A percentile compares a stretch with the other conserved stretches of the same genome.
Conservation (phyloP, 2,888 invertebrate genomes). For the Crocallis elinguaria region DNA sequence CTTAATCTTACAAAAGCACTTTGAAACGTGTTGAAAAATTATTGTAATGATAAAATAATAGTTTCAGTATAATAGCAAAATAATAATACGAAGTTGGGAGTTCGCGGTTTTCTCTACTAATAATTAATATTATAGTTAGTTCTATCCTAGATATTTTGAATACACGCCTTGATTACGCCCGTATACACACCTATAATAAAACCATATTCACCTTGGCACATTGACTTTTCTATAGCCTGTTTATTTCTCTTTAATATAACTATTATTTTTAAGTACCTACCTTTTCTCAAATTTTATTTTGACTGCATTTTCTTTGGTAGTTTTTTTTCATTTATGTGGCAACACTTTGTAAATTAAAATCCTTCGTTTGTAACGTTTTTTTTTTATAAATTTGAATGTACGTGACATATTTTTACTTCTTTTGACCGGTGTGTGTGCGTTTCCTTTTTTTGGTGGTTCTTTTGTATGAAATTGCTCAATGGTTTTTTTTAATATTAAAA, state of each 20-base stretch:
- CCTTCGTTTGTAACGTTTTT: constrained; percentile 32
- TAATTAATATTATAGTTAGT: constrained; percentile 41
- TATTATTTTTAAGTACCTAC: constrained; percentile 46
- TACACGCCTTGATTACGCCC: constrained; percentile 59
- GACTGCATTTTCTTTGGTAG: constrained; percentile 50
- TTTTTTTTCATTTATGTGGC: constrained; percentile 46
- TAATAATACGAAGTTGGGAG: constrained; percentile 50
- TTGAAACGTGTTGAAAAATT: constrained; percentile 42
- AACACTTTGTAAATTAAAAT: constrained; percentile 45
- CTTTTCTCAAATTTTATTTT: constrained; percentile 58
- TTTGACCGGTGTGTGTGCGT: constrained; percentile 54
- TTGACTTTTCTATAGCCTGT: constrained; percentile 44
- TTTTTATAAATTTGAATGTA: constrained; percentile 44
- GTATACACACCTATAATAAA: constrained; percentile 47
- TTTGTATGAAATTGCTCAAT: constrained; percentile 80
- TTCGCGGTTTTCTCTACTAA: constrained; percentile 53
- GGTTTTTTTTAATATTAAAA: constrained; percentile 57
- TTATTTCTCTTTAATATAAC: constrained; percentile 43
- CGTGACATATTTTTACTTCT: constrained; percentile 32
- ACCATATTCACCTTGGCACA: constrained; percentile 55
- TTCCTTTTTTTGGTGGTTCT: constrained; percentile 62
- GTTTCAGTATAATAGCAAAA: constrained; percentile 50
- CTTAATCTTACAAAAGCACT: constrained; percentile 41
- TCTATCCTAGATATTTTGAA: constrained; percentile 49
- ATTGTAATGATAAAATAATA: constrained; percentile 56